Conservation (phyloP, 2,888 invertebrate genomes). For the Arctia plantaginis region DNA sequence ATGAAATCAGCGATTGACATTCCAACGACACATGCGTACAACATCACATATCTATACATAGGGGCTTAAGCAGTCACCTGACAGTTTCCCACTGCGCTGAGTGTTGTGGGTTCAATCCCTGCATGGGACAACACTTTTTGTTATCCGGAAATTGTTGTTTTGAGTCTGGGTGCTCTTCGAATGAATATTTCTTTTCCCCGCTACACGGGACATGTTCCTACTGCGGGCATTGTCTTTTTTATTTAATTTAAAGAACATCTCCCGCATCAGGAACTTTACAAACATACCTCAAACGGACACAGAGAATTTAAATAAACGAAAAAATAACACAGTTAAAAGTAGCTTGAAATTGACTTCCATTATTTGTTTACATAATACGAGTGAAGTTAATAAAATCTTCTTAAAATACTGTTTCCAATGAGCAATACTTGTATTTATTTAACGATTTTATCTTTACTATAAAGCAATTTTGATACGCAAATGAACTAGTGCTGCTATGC, state of each 20-base stretch:
- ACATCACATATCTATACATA: no score
- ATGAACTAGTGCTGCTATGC: constrained; percentile 8
- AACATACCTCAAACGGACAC: no score
- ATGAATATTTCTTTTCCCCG: not conserved
- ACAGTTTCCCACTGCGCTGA: no score
- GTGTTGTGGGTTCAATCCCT: not conserved
- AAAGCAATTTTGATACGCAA: not conserved
- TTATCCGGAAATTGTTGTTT: not conserved
- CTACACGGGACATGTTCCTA: not conserved
- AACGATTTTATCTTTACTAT: not conserved
- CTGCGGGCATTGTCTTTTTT: not conserved
- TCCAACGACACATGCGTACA: no score
- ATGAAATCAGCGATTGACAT: no score
- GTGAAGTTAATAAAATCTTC: not conserved
- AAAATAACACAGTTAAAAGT: not conserved
- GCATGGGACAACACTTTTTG: not conserved
- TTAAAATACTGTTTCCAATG: not conserved
- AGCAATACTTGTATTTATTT: not conserved
- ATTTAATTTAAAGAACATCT: no score
- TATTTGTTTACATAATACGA: not conserved
- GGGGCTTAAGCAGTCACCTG: no score
- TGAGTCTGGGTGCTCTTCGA: not conserved
- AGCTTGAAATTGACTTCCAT: not conserved
- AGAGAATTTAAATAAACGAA: no score
- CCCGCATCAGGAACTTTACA: no score